Evolutionary conservation across 2,888 invertebrate genomes (phyloP), one percentile per base, ranked within the genome.

Genomic region (Cheilosia vernalis): DNA sequence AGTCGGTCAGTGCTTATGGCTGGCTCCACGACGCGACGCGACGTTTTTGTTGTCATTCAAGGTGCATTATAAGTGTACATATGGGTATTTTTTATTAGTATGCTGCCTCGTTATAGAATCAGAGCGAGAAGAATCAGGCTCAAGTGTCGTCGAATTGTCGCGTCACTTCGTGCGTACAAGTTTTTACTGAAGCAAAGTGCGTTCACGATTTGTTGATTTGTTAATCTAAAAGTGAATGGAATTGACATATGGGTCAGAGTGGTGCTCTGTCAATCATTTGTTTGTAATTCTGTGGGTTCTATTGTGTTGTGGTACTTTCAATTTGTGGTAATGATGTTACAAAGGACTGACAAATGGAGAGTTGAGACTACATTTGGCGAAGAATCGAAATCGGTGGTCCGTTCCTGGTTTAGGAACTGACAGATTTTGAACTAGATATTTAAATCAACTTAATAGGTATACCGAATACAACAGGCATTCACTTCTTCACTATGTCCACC

Each of bases 241-340:
- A 19, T 49, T 78, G 78, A 72, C 67, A 83, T 73, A 30, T 79
- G 63, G 83, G 83, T 83, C 72, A 73, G 15, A 51, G 51, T 77
- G 56, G 40, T 70, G 27, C 56, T 53, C 44, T 60, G 24, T 49
- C 49, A 58, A 27, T 60, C 58, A 49, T 30, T 42, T 27, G 2
- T 55, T 49, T 27, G 27, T 40, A 58, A 47, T 56, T 47, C 58
- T n/a, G 2, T 10, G 51, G 10, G 15, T 15, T 51, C 51, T 51
- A 24, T 27, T 27, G 51, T 27, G 15, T 24, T 15, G 51, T 13
- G 13, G 24, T 24, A 13, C 37, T 37, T 37, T 37, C 10, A 37
- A 37, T 37, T 37, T 37, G 13, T 13, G 13, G 3, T 37, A 37
- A 37, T 9, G 37, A 37, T 37, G 13, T 37, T 13, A 13, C 37